Conservation (phyloP, 2,888 invertebrate genomes). For the Hemistola chrysoprasaria region DNA sequence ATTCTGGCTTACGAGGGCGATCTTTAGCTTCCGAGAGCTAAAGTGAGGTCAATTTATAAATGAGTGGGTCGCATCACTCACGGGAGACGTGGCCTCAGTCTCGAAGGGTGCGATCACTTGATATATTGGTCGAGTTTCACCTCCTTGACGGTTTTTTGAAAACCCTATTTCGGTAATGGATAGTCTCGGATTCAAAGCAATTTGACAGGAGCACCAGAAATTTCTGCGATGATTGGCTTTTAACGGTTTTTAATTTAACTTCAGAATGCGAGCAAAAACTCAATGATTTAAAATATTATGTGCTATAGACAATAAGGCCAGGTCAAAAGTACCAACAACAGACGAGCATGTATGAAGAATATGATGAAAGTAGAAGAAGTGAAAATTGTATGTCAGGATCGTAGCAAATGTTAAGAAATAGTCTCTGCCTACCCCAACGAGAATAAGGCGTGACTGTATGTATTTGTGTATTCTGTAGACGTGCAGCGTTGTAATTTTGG, state of each 20-base stretch:
- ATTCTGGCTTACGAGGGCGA: slow-evolving; percentile 21
- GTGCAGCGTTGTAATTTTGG: too few relatives aligned
- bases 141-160: slow-evolving; percentile 68
- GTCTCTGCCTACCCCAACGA: too few relatives aligned
- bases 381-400: too few relatives aligned
- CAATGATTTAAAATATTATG: slow-evolving; percentile 15
- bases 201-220: slow-evolving; percentile 49
- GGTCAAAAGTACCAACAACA: too few relatives aligned
- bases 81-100: slow-evolving; percentile 44
- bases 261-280: slow-evolving; percentile 56
- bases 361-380: too few relatives aligned
- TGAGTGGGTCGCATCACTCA: slow-evolving; percentile 67
- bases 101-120: slow-evolving; percentile 49
- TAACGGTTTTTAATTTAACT: slow-evolving; percentile 73
- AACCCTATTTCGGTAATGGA: slow-evolving; percentile 61
- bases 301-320: too few relatives aligned
- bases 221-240: slow-evolving; percentile 42
- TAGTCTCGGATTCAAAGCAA: slow-evolving; percentile 57
- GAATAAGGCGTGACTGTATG: too few relatives aligned
- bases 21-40: slow-evolving; percentile 27
- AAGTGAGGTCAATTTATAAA: slow-evolving; percentile 71
- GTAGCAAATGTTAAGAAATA: too few relatives aligned
- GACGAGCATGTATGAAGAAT: too few relatives aligned
- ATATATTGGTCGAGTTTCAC: slow-evolving; percentile 63
- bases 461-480: too few relatives aligned